Conservation (phyloP, 2,888 invertebrate species). For the Leptura quadrifasciata region DNA sequence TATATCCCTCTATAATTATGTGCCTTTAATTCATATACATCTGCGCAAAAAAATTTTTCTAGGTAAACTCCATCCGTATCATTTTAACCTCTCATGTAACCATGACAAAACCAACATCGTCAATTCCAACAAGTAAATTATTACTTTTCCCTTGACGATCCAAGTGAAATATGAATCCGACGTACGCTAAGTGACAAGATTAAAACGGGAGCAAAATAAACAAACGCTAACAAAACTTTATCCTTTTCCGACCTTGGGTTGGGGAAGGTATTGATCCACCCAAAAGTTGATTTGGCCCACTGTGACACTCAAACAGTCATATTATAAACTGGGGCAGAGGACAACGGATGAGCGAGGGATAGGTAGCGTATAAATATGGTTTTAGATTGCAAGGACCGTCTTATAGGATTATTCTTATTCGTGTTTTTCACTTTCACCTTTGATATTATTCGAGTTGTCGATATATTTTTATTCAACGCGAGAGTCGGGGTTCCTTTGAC, state of each 20-base stretch:
- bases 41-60: no score
- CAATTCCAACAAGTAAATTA: not conserved
- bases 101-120: not conserved
- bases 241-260: slow-evolving; percentile 30
- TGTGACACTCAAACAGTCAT: slow-evolving; percentile 1
- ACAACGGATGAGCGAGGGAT: not conserved
- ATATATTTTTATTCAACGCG: not conserved
- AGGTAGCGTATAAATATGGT: slow-evolving; percentile 13
- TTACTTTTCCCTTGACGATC: not conserved
- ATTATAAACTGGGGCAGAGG: not conserved
- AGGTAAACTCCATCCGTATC: no score
- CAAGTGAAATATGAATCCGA: not conserved
- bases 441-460: not conserved
- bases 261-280: slow-evolving; percentile 30
- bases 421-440: slow-evolving; percentile 3
- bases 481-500: not conserved
- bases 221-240: slow-evolving; percentile 7
- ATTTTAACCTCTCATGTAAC: not conserved
- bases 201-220: slow-evolving; percentile 1
- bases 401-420: slow-evolving; percentile 4
- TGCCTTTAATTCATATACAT: no score
- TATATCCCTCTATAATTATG: no score
- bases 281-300: slow-evolving; percentile 24
- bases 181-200: slow-evolving; percentile 2
- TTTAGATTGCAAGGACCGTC: slow-evolving; percentile 2